Percentiles rank a stretch among this genome's conserved stretches.
Conservation (phyloP, 2,888 invertebrate species). For the Bimastos eiseni region DNA sequence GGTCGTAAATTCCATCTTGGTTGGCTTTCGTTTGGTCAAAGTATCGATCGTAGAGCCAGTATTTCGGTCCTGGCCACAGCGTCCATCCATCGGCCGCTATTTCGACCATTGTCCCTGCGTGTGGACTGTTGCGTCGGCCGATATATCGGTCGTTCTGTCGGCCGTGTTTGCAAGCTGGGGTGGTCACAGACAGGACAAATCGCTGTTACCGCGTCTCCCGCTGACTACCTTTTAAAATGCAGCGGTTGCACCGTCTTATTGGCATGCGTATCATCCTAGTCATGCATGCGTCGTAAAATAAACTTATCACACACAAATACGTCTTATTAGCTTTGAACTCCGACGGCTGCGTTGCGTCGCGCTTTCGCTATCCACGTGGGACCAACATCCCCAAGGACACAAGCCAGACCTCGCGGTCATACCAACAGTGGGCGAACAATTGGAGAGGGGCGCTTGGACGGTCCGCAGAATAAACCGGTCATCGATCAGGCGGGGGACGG, state of each 20-base stretch:
- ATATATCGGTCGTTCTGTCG: too few species aligned
- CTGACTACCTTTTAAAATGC: too few species aligned
- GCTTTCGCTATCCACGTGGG: background rate
- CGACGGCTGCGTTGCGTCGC: background rate
- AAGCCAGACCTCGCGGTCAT: background rate
- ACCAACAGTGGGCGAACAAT: too few species aligned
- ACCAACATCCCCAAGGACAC: background rate
- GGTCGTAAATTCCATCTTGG: background rate
- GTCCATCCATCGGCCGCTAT: background rate
- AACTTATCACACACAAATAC: too few species aligned
- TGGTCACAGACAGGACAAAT: background rate
- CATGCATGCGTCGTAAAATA: too few species aligned
- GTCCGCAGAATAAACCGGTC: background rate
- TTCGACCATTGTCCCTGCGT: background rate
- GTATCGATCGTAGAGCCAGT: background rate
- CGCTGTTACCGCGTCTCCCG: background rate
- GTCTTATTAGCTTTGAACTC: slow-evolving; percentile 5
- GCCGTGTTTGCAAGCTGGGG: too few species aligned
- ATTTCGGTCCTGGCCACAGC: too few species aligned
- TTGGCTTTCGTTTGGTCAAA: background rate
- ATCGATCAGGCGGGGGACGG: background rate
- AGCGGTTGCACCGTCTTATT: too few species aligned
- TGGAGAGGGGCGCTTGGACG: background rate
- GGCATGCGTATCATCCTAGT: too few species aligned
- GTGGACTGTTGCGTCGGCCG: background rate